phyloP scores from a whole-genome alignment of 2,797 vertebrate species.

The Lerista edwardsae region DNA sequence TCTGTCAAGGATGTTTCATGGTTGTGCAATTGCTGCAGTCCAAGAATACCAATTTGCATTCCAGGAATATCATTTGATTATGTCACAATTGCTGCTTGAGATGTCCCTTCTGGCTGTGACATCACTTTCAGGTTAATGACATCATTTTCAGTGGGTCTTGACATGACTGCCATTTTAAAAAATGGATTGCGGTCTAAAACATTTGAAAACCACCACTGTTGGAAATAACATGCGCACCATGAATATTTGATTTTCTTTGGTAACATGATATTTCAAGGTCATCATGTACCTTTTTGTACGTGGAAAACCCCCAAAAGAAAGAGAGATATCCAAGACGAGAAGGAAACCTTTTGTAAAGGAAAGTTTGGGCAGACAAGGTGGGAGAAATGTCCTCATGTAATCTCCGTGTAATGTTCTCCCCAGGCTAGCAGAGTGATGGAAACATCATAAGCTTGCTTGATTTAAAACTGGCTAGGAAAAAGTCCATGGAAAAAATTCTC shows the following conservation, averaged over 20 bases:
- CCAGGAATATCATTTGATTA: too few species aligned
- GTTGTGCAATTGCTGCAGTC: too few species aligned
- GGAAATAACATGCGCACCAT: too few species aligned
- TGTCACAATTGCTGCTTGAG: too few species aligned
- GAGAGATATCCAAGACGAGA: not conserved
- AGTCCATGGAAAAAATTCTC: conserved; percentile 40
- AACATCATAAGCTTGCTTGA: conserved; percentile 17
- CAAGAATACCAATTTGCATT: too few species aligned
- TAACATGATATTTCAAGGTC: not conserved
- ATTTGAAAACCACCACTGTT: too few species aligned
- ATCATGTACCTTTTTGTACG: not conserved
- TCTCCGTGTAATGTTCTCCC: not conserved
- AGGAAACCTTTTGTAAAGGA: conserved; percentile 28
- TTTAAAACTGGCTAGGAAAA: conserved; percentile 4
- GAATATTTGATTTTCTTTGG: not conserved
- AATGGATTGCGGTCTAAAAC: too few species aligned
- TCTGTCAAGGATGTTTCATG: too few species aligned
- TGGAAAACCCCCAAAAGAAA: fast-evolving
- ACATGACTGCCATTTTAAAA: too few species aligned
- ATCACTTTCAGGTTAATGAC: too few species aligned
- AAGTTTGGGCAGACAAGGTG: not conserved
- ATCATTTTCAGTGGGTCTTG: too few species aligned
- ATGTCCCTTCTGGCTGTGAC: too few species aligned
- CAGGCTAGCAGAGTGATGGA: not conserved
- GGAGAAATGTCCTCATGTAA: conserved; percentile 10